Percentiles rank a stretch among this genome's conserved stretches.
Evolutionary conservation across 2,113 vertebrate species (phyloP).

Genomic region (Eptesicus fuscus): DNA sequence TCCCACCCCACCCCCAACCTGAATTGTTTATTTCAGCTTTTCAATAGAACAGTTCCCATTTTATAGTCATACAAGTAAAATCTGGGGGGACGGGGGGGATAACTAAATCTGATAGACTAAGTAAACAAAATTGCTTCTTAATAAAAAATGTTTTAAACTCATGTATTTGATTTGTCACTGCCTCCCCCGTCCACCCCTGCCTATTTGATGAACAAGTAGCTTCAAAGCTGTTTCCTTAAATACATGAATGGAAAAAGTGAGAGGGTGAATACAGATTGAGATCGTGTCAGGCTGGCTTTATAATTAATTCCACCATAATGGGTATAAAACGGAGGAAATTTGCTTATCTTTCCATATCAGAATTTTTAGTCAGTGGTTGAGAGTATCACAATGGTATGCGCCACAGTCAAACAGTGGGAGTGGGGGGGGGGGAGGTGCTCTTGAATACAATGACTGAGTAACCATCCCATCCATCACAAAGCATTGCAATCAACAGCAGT

Average conservation of each 20-base stretch:
- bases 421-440: too few relatives aligned
- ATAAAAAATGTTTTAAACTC: not conserved
- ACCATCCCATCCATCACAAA: not conserved
- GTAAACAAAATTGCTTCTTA: slow-evolving; percentile 4
- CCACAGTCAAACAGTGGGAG: not conserved
- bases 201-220: not conserved
- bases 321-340: not conserved
- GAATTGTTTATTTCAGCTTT: not conserved
- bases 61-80: not conserved
- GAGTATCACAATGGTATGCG: not conserved
- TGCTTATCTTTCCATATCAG: slow-evolving; percentile 32
- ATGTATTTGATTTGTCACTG: not conserved
- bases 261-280: not conserved
- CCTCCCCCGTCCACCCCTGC: not conserved
- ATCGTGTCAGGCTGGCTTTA: not conserved
- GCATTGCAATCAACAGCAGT: not conserved
- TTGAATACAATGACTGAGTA: not conserved
- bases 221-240: slow-evolving; percentile 40
- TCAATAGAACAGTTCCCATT: not conserved
- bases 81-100: not conserved
- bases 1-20: not conserved
- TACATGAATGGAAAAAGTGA: slow-evolving; percentile 3
- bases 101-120: not conserved
- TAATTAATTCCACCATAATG: not conserved
- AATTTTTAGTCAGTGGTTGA: not conserved